phyloP scores from a whole-genome alignment of 1,140 invertebrate genomes.

The Yoshiicerus persimilis region DNA sequence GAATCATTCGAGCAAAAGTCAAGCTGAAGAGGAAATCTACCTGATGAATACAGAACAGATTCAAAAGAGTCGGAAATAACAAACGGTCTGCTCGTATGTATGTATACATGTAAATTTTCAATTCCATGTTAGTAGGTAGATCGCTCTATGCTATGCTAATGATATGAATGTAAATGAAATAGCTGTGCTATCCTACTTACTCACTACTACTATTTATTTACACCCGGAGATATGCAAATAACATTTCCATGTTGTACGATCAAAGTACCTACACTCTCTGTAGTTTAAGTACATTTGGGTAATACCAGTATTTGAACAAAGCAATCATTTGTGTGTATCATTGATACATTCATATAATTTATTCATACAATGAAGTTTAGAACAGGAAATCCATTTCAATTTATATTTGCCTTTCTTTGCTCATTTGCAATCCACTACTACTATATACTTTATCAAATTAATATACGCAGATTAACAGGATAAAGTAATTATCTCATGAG shows the following conservation, averaged over 20 bases:
- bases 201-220: background rate
- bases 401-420: background rate
- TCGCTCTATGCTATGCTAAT: background rate
- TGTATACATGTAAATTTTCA: background rate
- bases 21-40: slow-evolving; percentile 3
- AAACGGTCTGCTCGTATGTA: background rate
- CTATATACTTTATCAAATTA: background rate
- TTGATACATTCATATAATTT: background rate
- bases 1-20: background rate
- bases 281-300: background rate
- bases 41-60: background rate
- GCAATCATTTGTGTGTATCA: background rate
- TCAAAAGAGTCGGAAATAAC: background rate
- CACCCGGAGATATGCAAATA: background rate
- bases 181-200: background rate
- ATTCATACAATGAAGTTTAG: background rate
- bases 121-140: background rate
- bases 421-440: background rate
- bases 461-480: background rate
- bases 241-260: background rate
- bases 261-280: background rate
- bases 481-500: background rate
- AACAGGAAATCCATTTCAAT: background rate
- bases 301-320: background rate
- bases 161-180: background rate